These are phyloP conservation scores for Euzophera pinguis DNA, from an alignment of 2,888 invertebrate species.

Conservation along the genomic window DNA sequence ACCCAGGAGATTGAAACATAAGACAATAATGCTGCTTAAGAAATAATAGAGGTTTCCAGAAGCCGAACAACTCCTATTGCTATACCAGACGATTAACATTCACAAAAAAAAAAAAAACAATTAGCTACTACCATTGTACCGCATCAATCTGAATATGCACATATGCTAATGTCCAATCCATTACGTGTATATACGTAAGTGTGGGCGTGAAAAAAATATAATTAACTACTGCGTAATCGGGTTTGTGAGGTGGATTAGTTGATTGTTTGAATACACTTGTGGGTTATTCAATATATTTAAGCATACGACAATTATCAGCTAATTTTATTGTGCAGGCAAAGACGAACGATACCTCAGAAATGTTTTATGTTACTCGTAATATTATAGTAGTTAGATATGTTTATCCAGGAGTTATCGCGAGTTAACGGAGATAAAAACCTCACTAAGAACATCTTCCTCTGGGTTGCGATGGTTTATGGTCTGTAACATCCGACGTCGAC, in stretches of 20 bases:
- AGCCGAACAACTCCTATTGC: neutral
- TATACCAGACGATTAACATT: too few relatives aligned
- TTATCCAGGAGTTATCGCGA: too few relatives aligned
- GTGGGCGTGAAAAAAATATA: slow-evolving; percentile 13
- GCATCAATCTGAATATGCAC: slow-evolving; percentile 5
- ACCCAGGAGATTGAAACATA: too few relatives aligned
- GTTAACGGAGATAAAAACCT: too few relatives aligned
- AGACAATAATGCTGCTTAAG: too few relatives aligned
- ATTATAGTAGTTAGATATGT: too few relatives aligned
- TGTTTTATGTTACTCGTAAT: too few relatives aligned
- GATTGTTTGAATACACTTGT: slow-evolving; percentile 5
- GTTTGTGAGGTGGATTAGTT: neutral
- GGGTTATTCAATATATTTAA: neutral
- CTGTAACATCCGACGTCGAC: too few relatives aligned
- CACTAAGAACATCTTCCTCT: too few relatives aligned
- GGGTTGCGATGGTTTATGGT: too few relatives aligned
- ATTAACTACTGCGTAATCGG: slow-evolving; percentile 8
- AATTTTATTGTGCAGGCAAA: neutral
- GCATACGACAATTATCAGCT: neutral
- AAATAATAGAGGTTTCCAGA: neutral
- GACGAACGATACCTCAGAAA: neutral
- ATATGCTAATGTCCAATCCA: neutral
- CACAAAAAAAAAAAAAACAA: neutral
- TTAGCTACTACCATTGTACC: slow-evolving; percentile 4
- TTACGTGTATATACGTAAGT: slow-evolving; percentile 7